Percentiles rank a stretch among this genome's conserved stretches.
Evolutionary conservation across 2,113 vertebrate genomes (phyloP).

Genomic region (Mugil cephalus): DNA sequence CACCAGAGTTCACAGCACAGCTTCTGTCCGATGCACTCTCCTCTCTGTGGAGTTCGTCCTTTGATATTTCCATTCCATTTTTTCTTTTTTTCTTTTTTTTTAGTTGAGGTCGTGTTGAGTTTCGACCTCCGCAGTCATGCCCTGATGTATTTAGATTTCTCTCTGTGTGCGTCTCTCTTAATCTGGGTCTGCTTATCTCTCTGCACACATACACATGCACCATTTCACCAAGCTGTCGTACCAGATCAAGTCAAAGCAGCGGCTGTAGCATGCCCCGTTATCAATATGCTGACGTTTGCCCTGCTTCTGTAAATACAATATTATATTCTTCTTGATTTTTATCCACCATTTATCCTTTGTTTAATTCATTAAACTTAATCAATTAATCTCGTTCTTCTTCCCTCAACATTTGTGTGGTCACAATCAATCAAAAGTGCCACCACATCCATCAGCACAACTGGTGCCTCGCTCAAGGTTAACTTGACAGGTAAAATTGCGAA

Average conservation of each 20-base stretch:
- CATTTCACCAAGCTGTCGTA: slow-evolving; percentile 2
- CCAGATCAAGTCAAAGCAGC: slow-evolving; percentile 9
- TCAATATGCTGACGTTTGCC: not conserved
- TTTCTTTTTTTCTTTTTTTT: not conserved
- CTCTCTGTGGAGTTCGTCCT: not conserved
- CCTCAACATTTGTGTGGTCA: not conserved
- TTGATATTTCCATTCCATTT: too few species aligned
- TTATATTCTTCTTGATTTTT: not conserved
- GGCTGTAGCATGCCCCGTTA: too few species aligned
- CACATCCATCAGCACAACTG: not conserved
- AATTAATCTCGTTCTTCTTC: not conserved
- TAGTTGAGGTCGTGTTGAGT: not conserved
- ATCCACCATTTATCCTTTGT: too few species aligned
- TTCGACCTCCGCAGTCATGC: not conserved
- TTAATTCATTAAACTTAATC: not conserved
- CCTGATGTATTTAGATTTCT: not conserved
- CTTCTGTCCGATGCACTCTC: not conserved
- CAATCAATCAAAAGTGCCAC: not conserved
- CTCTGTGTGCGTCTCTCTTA: slow-evolving; percentile 13
- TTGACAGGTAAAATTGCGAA: too few species aligned
- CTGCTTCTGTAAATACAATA: not conserved
- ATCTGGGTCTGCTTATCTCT: slow-evolving; percentile 15
- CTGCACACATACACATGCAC: not conserved
- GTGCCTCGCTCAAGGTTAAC: not conserved
- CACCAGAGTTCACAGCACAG: slow-evolving; percentile 13